Evolutionary conservation across 2,113 vertebrate genomes (phyloP).

Genomic region (Rana temporaria): DNA sequence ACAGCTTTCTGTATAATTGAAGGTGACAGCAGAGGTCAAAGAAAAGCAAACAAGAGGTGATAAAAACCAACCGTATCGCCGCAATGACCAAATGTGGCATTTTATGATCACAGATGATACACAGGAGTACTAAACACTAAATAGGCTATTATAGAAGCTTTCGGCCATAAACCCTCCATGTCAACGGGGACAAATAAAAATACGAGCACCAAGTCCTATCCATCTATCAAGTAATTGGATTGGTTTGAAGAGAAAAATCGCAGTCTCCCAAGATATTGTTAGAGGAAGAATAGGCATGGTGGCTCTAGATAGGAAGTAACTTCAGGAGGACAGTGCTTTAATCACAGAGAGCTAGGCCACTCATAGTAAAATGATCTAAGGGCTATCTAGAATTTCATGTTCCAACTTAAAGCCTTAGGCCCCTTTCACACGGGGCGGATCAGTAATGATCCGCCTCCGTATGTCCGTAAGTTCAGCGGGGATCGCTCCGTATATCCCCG

Average conservation of each 20-base stretch:
- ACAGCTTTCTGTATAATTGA: conserved; percentile 42
- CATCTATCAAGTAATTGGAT: conserved; percentile 17
- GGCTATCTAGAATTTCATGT: too few species aligned
- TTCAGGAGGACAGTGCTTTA: too few species aligned
- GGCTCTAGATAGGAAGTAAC: too few species aligned
- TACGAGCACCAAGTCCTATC: background rate
- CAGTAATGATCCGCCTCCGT: too few species aligned
- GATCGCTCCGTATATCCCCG: too few species aligned
- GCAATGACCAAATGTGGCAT: conserved; percentile 33
- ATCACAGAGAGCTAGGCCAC: too few species aligned
- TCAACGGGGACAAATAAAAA: conserved; percentile 41
- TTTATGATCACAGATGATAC: conserved; percentile 47
- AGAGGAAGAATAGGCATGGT: background rate
- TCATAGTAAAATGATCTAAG: too few species aligned
- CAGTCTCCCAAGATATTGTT: background rate
- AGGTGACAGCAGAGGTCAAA: conserved; percentile 52
- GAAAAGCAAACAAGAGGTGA: conserved; percentile 28
- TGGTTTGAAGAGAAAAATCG: background rate
- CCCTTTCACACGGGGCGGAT: too few species aligned
- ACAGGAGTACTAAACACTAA: conserved; percentile 38
- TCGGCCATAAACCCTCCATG: conserved; percentile 30
- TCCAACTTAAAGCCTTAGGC: too few species aligned
- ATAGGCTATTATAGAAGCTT: conserved; percentile 31
- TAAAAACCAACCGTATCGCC: conserved; percentile 24
- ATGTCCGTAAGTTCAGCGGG: too few species aligned